phyloP scores from a whole-genome alignment of 2,797 vertebrate species.

The Hemibagrus guttatus region DNA sequence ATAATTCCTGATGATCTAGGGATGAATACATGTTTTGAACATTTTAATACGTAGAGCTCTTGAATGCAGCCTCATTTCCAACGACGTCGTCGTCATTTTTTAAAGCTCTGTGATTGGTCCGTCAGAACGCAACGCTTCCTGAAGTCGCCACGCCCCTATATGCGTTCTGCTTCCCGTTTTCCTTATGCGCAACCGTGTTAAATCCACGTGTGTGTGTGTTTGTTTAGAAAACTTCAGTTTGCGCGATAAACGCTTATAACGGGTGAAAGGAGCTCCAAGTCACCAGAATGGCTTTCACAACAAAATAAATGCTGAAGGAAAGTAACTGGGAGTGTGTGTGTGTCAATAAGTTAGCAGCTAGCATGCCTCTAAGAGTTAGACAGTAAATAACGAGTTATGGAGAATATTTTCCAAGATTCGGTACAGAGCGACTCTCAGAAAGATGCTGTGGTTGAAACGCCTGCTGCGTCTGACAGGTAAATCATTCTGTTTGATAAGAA shows the following conservation, averaged over 20 bases:
- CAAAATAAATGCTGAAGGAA: too few relatives aligned
- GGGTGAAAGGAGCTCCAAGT: background rate
- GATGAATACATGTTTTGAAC: background rate
- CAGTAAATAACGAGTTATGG: background rate
- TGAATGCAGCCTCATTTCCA: background rate
- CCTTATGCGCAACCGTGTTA: background rate
- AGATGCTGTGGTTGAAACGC: background rate
- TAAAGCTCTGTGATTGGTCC: conserved; percentile 16
- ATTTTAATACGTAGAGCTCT: background rate
- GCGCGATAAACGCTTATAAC: background rate
- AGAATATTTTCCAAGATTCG: background rate
- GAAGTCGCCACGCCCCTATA: background rate
- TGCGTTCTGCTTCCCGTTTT: background rate
- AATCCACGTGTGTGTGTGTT: background rate
- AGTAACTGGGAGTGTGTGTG: background rate
- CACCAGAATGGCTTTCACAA: background rate
- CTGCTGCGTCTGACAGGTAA: background rate
- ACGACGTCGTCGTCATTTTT: background rate
- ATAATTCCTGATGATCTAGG: background rate
- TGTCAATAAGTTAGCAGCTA: background rate
- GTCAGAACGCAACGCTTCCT: background rate
- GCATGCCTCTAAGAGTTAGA: background rate
- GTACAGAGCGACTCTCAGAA: background rate
- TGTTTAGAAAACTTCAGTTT: background rate
- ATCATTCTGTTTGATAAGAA: too few relatives aligned